Evolutionary conservation across 2,113 vertebrate genomes (phyloP).

Genomic region (Felis chaus): DNA sequence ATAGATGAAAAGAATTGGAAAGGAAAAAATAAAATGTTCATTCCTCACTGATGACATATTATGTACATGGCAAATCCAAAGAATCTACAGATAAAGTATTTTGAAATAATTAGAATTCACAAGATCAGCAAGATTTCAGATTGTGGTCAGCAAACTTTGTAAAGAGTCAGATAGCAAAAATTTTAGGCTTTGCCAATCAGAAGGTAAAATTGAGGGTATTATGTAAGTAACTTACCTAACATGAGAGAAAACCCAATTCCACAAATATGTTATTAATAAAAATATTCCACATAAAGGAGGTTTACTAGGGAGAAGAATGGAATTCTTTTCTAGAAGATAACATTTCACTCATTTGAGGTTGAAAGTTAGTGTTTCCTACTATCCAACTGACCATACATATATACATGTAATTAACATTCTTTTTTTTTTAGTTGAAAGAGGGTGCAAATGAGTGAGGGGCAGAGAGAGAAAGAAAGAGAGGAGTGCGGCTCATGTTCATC

Average conservation of each 20-base stretch:
- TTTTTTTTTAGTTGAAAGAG: too few species aligned
- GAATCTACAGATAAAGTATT: neutral
- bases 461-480: too few species aligned
- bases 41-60: neutral
- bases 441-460: too few species aligned
- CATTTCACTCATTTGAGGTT: neutral
- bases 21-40: conserved; percentile 4
- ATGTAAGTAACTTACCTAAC: neutral
- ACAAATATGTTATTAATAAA: conserved; percentile 2
- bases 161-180: neutral
- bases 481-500: too few species aligned
- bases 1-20: neutral
- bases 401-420: neutral
- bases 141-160: neutral
- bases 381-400: neutral
- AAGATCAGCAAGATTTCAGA: neutral
- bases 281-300: neutral
- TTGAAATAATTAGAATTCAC: neutral
- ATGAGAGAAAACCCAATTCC: neutral
- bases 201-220: neutral
- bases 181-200: neutral
- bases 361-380: neutral
- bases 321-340: neutral
- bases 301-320: conserved; percentile 2
- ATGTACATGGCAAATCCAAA: neutral